A percentile compares a stretch with the other conserved stretches of the same genome.
phyloP scores from a whole-genome alignment of 1,140 invertebrate species.

The Philopotamus ludificatus region DNA sequence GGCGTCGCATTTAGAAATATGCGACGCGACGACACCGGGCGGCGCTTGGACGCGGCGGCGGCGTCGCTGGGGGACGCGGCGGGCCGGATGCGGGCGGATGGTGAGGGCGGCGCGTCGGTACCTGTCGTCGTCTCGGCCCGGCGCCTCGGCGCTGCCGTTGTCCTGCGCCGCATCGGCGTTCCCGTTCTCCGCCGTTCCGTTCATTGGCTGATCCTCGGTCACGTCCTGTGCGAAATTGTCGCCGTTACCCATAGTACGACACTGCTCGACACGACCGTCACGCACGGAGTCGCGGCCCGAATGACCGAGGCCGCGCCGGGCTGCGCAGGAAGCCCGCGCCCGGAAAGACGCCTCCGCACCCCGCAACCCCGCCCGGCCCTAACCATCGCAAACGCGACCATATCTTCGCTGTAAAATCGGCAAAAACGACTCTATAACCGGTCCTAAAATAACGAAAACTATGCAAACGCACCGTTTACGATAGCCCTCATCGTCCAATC shows the following conservation, averaged over 20 bases:
- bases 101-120: slow-evolving; percentile 48
- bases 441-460: no score
- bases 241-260: slow-evolving; percentile 51
- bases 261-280: not conserved
- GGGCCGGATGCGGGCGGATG: not conserved
- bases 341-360: slow-evolving; percentile 12
- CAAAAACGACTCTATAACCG: no score
- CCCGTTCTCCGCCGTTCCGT: slow-evolving; percentile 60
- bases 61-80: not conserved
- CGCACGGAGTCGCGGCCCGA: slow-evolving; percentile 5
- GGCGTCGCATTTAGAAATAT: not conserved
- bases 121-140: slow-evolving; percentile 73
- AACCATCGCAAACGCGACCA: not conserved
- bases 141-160: slow-evolving; percentile 63
- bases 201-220: slow-evolving; percentile 59
- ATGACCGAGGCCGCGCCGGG: not conserved
- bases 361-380: not conserved
- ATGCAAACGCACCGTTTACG: no score
- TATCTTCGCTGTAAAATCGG: no score
- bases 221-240: slow-evolving; percentile 72
- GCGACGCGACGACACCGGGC: no score
- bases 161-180: slow-evolving; percentile 61
- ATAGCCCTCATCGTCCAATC: no score
- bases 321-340: slow-evolving; percentile 7
- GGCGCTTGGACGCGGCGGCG: not conserved